phyloP scores from a whole-genome alignment of 2,888 invertebrate genomes.

The Melikaiella ostensackeni region DNA sequence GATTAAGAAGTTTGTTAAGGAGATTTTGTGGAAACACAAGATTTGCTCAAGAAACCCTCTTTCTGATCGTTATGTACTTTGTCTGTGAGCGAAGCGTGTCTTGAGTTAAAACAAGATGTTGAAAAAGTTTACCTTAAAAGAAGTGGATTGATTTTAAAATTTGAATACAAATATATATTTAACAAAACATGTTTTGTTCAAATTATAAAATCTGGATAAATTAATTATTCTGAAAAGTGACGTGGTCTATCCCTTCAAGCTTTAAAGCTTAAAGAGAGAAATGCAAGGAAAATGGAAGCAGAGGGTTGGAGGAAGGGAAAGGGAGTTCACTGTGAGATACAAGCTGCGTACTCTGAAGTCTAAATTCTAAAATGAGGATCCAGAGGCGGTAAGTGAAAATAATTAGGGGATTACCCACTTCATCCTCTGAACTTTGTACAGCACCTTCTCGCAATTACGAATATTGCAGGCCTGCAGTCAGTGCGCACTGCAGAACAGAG shows the following conservation, averaged over 20 bases:
- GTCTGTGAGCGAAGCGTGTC: neutral
- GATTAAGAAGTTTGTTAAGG: neutral
- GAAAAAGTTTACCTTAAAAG: neutral
- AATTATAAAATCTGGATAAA: neutral
- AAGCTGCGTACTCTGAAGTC: slow-evolving; percentile 6
- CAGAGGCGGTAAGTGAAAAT: slow-evolving; percentile 53
- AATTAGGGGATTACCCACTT: slow-evolving; percentile 56
- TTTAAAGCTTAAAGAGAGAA: slow-evolving; percentile 19
- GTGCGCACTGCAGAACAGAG: slow-evolving; percentile 38
- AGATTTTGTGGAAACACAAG: neutral
- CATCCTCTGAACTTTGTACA: slow-evolving; percentile 39
- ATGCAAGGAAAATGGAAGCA: slow-evolving; percentile 20
- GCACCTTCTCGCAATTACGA: slow-evolving; percentile 58
- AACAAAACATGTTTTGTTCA: neutral
- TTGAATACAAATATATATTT: neutral
- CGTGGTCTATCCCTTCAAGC: neutral
- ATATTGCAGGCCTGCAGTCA: slow-evolving; percentile 56
- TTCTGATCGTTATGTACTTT: neutral
- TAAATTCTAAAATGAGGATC: slow-evolving; percentile 38
- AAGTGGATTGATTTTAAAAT: neutral
- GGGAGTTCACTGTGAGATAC: slow-evolving; percentile 2
- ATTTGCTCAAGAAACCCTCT: neutral
- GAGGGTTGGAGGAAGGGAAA: neutral
- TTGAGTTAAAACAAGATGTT: neutral
- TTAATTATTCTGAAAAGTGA: neutral